These are phyloP conservation scores for Upupa epops DNA, from an alignment of 2,113 vertebrate species.

Conservation along the genomic window DNA sequence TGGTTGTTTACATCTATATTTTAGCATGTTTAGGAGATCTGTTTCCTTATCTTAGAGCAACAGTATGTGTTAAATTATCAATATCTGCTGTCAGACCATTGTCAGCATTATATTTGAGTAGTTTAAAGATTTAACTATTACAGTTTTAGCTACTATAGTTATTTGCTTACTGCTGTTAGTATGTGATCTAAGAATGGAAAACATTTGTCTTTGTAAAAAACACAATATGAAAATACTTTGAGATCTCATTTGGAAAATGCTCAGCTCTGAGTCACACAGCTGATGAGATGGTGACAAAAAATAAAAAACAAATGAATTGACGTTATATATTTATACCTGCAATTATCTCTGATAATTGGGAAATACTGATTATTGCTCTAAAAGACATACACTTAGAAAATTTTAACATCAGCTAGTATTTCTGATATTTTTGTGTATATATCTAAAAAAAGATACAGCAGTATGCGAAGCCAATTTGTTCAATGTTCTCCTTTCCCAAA, in stretches of 20 bases:
- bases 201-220: background rate
- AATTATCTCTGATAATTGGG: background rate
- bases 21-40: background rate
- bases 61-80: background rate
- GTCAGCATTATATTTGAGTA: background rate
- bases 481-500: background rate
- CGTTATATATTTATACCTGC: background rate
- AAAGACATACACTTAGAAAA: background rate
- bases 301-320: background rate
- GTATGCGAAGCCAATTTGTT: background rate
- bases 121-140: too few species aligned
- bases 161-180: background rate
- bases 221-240: background rate
- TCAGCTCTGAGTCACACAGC: background rate
- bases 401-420: background rate
- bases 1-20: fast-evolving
- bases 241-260: background rate
- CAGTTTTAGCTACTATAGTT: background rate
- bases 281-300: background rate
- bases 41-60: background rate
- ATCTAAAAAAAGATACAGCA: background rate
- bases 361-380: background rate
- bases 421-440: background rate
- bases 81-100: background rate
- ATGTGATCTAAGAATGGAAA: background rate